Evolutionary conservation across 2,113 vertebrate species (phyloP).

Genomic region (Ageneiosus marmoratus): DNA sequence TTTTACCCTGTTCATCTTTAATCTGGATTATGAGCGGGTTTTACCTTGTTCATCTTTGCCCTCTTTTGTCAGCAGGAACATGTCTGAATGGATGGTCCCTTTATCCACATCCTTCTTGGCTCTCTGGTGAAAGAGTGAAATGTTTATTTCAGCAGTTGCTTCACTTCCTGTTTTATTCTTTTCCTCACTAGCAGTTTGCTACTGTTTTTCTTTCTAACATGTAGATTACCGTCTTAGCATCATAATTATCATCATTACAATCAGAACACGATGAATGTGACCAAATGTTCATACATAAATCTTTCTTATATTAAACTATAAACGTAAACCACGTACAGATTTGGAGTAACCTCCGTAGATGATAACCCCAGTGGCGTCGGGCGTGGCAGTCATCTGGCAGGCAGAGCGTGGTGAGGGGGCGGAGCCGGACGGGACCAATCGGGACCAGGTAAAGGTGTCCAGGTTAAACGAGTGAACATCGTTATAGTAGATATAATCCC

Average conservation of each 20-base stretch:
- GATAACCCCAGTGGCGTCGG: conserved; percentile 76
- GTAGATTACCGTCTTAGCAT: neutral
- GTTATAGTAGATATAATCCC: conserved; percentile 95
- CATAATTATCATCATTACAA: neutral
- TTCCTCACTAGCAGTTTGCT: neutral
- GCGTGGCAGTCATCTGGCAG: conserved; percentile 82
- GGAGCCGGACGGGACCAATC: conserved; percentile 74
- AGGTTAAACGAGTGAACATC: conserved; percentile 87
- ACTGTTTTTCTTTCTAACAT: neutral
- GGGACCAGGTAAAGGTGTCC: conserved; percentile 88
- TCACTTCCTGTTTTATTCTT: neutral
- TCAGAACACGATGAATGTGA: neutral
- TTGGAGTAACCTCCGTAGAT: conserved; percentile 97
- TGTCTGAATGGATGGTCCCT: conserved; percentile 88
- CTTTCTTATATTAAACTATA: no score
- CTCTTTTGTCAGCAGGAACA: conserved; percentile 86
- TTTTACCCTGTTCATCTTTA: conserved; percentile 75
- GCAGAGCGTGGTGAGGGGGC: conserved; percentile 84
- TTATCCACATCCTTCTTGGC: conserved; percentile 94
- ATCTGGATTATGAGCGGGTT: neutral
- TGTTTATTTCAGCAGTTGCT: neutral
- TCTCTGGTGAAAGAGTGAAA: conserved; percentile 71
- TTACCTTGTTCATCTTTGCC: conserved; percentile 78
- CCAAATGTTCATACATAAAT: no score
- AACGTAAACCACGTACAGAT: conserved; percentile 81